Base-by-base conservation (phyloP, 2,888 invertebrate species). In the Andrena haemorrhoa region DNA sequence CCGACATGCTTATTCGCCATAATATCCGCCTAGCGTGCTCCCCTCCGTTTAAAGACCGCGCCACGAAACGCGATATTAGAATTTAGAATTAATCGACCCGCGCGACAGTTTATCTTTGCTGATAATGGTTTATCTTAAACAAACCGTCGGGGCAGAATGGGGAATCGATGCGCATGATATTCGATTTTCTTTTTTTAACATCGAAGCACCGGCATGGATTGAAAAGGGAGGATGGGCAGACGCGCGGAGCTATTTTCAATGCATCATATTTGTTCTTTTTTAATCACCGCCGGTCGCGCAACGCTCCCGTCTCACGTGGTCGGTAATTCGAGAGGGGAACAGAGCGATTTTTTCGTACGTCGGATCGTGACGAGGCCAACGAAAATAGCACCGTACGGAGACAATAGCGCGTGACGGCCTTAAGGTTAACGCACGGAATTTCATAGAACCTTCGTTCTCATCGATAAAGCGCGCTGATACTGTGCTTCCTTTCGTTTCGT, bases 361-460 rank as follows among this genome's bases (percentile, higher is more conserved):
- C 77, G 88, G 69, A 76, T 85, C 87, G 81, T 85, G 86, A 87
- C 83, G 86, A 75, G 35, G 79, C 64, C 56, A 66, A 74, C 81
- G 79, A 87, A 87, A 87, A 87, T 87, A 83, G 76, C 75, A 84
- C 66, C 72, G 66, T 74, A 41, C 60, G 16, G 51, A 77, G 78
- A 85, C 87, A 87, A 82, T 81, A 75, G 77, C 83, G 77, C 86
- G 85, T 85, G 75, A 80, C 87, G 82, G 79, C 77, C 75, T 80
- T 70, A 79, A 83, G 83, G 80, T 79, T 79, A 71, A 56, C 56
- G 66, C 16, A 72, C 75, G 49, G 68, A 75, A 71, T 81, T 63
- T 66, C 66, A 66, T 63, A 64, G 51, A 41, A 35, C 10, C 53
- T 29, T 51, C 29, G 33, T 47, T n/a, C 66, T 29, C 41, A 29